Percentiles rank a stretch among this genome's conserved stretches.
These are phyloP conservation scores for Tuta absoluta DNA, from an alignment of 2,888 invertebrate genomes.

Conservation along the genomic window DNA sequence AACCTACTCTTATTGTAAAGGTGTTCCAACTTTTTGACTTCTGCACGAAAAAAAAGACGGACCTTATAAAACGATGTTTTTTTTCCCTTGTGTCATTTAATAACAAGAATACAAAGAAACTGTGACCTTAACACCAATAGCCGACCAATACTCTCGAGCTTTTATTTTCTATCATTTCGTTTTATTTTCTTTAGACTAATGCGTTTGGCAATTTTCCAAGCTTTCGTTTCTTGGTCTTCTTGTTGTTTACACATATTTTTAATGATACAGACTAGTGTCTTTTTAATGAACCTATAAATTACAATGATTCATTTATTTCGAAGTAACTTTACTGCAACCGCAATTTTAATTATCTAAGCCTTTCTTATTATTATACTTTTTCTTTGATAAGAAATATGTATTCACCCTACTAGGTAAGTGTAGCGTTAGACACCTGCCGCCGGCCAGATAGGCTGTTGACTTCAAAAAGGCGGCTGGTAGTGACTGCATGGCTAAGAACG, in stretches of 20 bases:
- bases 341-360: neutral
- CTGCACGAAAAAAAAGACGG: neutral
- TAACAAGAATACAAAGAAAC: neutral
- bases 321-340: neutral
- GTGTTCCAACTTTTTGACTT: too few species aligned
- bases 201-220: conserved; percentile 22
- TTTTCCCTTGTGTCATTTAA: neutral
- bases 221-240: conserved; percentile 16
- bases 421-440: too few species aligned
- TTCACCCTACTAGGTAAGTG: too few species aligned
- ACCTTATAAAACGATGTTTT: neutral
- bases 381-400: too few species aligned
- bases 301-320: neutral
- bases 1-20: too few species aligned
- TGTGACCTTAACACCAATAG: conserved; percentile 13
- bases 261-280: neutral
- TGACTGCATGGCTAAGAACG: too few species aligned
- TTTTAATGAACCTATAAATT: conserved; percentile 12
- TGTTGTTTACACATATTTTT: conserved; percentile 15
- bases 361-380: too few species aligned
- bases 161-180: conserved; percentile 7
- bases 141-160: conserved; percentile 1
- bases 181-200: conserved; percentile 22
- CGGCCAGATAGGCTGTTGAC: too few species aligned
- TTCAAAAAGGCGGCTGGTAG: too few species aligned